Evolutionary conservation across 2,888 invertebrate genomes (phyloP), one percentile per base, ranked within the genome.

Genomic region (Mimas tiliae): DNA sequence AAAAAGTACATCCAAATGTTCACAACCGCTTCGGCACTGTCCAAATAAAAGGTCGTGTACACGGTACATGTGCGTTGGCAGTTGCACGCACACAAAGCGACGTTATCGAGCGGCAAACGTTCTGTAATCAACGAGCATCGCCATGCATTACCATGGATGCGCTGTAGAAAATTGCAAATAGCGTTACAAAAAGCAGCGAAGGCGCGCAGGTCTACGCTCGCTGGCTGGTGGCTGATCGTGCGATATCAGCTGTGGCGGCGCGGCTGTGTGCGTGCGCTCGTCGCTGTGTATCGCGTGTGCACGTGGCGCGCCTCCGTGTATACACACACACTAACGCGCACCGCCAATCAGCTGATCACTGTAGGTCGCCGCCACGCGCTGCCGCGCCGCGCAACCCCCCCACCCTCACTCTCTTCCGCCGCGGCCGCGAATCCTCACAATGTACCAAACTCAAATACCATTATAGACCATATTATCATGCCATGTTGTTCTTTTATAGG

Each of bases 311-410:
- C 81, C 79, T 75, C 79, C 79, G 67, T 73, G 68, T 74, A 65
- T 74, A 27, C 73, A 69, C 68, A 67, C 70, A 72, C 74, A 72
- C 76, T 73, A 81, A 67, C 72, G 48, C 74, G 72, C 76, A 73
- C 76, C 79, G 80, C 88, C 89, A 87, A 89, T 90, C 91, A 91
- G 92, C 92, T 91, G 92, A 90, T 90, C 88, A 85, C 84, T 84
- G 81, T 84, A 84, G 86, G 87, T 87, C 86, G 85, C 80, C 75
- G 78, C 74, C 68, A 52, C 67, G 52, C 64, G 53, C 19, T 63
- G 51, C 64, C 69, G 67, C 69, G 68, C 65, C 68, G 62, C 68
- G 50, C 65, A 33, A 48, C 21, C 67, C 48, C 63, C 63, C 67
- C 65, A 45, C 70, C 64, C 7, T 19, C 19, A 11, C 47, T 1